A percentile compares a stretch with the other conserved stretches of the same genome.
Evolutionary conservation across 2,888 invertebrate species (phyloP).

Genomic region (Rhorus exstirpatorius): DNA sequence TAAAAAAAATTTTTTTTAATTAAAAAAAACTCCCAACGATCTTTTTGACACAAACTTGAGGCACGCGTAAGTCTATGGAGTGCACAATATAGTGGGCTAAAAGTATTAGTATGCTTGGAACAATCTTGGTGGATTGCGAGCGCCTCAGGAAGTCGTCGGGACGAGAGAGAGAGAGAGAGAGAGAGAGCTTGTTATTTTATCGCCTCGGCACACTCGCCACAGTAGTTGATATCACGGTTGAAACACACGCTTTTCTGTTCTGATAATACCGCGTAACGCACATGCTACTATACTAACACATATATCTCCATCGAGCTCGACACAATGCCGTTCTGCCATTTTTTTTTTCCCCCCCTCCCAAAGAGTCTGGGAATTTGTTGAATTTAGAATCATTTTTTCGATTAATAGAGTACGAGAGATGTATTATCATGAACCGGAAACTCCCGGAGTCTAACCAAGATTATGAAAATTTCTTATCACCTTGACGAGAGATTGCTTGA

Average conservation of each 20-base stretch:
- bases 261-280: constrained; percentile 57
- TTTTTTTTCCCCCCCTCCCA: not conserved
- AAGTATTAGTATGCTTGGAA: constrained; percentile 57
- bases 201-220: constrained; percentile 77
- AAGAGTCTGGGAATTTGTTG: not conserved
- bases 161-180: constrained; percentile 48
- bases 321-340: not conserved
- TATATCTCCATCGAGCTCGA: constrained; percentile 21
- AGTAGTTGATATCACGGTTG: constrained; percentile 74
- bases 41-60: too few relatives aligned
- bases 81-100: not conserved
- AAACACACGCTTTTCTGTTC: constrained; percentile 73
- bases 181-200: constrained; percentile 74
- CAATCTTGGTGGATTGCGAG: constrained; percentile 71
- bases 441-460: not conserved
- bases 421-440: constrained; percentile 22
- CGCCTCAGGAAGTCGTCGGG: constrained; percentile 80
- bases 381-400: constrained; percentile 10
- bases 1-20: too few relatives aligned
- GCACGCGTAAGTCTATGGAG: too few relatives aligned
- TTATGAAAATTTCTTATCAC: constrained; percentile 29
- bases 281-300: constrained; percentile 25
- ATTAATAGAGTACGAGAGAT: not conserved
- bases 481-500: constrained; percentile 10
- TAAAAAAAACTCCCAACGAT: too few relatives aligned